A percentile compares a stretch with the other conserved stretches of the same genome.
Conservation (phyloP, 2,888 invertebrate species). For the Argyresthia albistria region DNA sequence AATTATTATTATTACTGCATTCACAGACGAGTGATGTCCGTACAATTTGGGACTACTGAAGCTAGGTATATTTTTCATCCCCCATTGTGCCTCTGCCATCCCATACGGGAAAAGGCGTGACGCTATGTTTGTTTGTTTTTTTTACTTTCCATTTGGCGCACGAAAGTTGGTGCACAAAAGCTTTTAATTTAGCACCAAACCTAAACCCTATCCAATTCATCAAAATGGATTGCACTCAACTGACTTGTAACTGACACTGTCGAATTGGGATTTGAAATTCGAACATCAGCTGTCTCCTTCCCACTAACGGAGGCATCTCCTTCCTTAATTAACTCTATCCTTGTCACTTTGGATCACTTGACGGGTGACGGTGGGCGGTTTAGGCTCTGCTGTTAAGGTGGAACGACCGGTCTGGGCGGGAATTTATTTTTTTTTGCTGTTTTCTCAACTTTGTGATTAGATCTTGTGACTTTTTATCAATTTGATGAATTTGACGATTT, state of each 20-base stretch:
- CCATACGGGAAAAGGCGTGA: too few relatives aligned
- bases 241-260: not conserved
- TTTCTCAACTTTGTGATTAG: too few relatives aligned
- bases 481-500: too few relatives aligned
- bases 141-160: not conserved
- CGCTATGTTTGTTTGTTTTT: too few relatives aligned
- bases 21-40: too few relatives aligned
- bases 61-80: too few relatives aligned
- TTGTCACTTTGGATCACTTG: conserved; percentile 43
- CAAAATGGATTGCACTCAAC: not conserved
- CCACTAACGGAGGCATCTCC: conserved; percentile 11
- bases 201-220: not conserved
- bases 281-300: conserved; percentile 12
- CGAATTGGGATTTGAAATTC: not conserved
- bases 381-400: not conserved
- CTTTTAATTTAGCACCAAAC: not conserved
- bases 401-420: too few relatives aligned
- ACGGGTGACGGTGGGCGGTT: conserved; percentile 15
- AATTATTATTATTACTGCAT: too few relatives aligned
- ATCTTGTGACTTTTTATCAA: too few relatives aligned
- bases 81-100: too few relatives aligned
- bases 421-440: too few relatives aligned
- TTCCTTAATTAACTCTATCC: conserved; percentile 37
- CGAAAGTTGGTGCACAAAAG: not conserved
- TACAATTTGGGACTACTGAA: too few relatives aligned